Base-by-base conservation (phyloP, 2,888 invertebrate genomes). In the Acholoe squamosa region DNA sequence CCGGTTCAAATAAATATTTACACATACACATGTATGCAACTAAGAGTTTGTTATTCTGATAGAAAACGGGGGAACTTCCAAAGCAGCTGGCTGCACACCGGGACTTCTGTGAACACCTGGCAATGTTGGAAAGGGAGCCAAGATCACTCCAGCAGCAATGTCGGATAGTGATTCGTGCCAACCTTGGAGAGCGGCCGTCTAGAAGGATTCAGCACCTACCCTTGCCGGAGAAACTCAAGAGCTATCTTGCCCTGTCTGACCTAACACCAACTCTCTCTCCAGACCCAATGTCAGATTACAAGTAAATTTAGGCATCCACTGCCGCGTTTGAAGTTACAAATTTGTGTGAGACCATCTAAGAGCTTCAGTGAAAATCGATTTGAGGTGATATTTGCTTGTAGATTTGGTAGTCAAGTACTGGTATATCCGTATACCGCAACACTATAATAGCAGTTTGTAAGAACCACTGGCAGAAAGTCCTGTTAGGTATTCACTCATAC, bases 61-160 rank as follows among this genome's bases (percentile, higher is more conserved):
- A 93, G 93, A 93, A 93, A 93, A 93, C 93, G 28, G 94, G 94
- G 54, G 93, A 93, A 89, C 92, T 94, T 92, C 94, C 94, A 19
- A 93, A 93, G 89, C 93, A 93, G 91, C 90, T 94, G 80, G 90
- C 91, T 61, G 91, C 91, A 90, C 92, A 93, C 91, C 31, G 34
- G 33, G 89, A 89, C 12, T 89, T 89, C 67, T 89, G 89, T 33
- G 89, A 89, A 12, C 91, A 91, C 77, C 92, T 94, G 0, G 28
- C 91, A 10, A 80, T 67, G 31, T 91, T 93, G 89, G 92, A 93
- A 16, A 90, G 90, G 61, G 93, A 92, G 31, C 93, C 93, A 0
- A 90, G 84, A 25, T 91, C 92, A 61, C 92, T 94, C 33, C 93
- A 94, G 80, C 93, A 93, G 89, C 80, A 92, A 90, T 93, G 93